Conservation (phyloP, 2,797 vertebrate species). For the Prionace glauca region DNA sequence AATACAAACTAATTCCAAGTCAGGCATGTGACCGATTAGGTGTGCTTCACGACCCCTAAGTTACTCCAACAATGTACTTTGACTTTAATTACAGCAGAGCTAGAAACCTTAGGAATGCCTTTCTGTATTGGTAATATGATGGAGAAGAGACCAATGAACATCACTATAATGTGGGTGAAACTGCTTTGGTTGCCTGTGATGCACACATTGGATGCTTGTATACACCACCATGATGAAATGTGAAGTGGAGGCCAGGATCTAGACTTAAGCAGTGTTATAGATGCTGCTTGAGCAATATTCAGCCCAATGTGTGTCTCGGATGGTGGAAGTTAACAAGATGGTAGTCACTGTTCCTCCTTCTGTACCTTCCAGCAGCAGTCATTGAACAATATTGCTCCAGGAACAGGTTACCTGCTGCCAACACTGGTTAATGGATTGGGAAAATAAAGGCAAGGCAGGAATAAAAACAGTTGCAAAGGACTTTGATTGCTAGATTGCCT, state of each 20-base stretch:
- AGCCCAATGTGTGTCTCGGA: too few relatives aligned
- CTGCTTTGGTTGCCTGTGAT: neutral
- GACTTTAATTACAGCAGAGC: neutral
- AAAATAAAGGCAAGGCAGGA: neutral
- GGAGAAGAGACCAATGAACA: neutral
- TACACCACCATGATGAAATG: neutral
- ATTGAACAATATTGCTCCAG: neutral
- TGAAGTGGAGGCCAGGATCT: neutral
- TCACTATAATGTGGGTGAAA: neutral
- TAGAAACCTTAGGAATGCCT: neutral
- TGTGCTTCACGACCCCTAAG: neutral
- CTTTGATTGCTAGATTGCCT: neutral
- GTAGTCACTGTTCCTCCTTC: neutral
- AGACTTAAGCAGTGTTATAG: too few relatives aligned
- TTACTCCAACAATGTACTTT: neutral
- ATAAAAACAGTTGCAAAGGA: neutral
- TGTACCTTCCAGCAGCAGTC: neutral
- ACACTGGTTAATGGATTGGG: neutral
- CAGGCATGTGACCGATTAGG: neutral
- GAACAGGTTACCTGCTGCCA: neutral
- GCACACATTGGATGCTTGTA: neutral
- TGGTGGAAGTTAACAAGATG: neutral
- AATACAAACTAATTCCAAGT: neutral
- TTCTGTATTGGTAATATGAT: neutral
- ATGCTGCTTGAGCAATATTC: too few relatives aligned